A percentile compares a stretch with the other conserved stretches of the same genome.
phyloP scores from a whole-genome alignment of 2,888 invertebrate species.

The Chrysotoxum bicinctum region DNA sequence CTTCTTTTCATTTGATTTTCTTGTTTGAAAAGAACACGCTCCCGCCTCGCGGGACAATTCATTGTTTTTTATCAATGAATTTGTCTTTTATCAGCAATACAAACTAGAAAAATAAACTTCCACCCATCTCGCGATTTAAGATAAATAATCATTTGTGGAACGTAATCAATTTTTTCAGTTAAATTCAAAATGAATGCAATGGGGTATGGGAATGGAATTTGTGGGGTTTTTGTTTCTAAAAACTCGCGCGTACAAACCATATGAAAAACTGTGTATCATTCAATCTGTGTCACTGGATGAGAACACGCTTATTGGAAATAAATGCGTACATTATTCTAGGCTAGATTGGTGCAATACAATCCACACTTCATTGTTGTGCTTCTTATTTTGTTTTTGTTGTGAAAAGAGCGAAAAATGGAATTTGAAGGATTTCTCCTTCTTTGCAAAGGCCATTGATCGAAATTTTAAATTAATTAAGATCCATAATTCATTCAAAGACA shows the following conservation, averaged over 20 bases:
- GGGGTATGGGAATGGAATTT: background rate
- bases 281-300: slow-evolving; percentile 32
- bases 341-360: background rate
- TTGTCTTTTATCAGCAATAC: background rate
- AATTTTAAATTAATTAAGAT: slow-evolving; percentile 11
- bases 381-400: background rate
- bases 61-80: slow-evolving; percentile 29
- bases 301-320: slow-evolving; percentile 35
- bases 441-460: slow-evolving; percentile 45
- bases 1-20: background rate
- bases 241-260: background rate
- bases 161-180: background rate
- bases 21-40: too few species aligned
- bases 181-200: background rate
- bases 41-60: background rate
- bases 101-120: background rate
- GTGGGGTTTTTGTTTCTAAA: background rate
- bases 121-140: too few species aligned
- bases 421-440: slow-evolving; percentile 9
- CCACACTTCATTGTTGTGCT: slow-evolving; percentile 30
- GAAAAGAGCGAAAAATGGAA: slow-evolving; percentile 11
- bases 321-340: slow-evolving; percentile 5
- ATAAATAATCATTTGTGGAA: background rate
- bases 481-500: slow-evolving; percentile 40
- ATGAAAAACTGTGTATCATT: background rate